Percentiles rank a stretch among this genome's conserved stretches.
Conservation (phyloP, 2,888 invertebrate species). For the Heliconius ismenius region DNA sequence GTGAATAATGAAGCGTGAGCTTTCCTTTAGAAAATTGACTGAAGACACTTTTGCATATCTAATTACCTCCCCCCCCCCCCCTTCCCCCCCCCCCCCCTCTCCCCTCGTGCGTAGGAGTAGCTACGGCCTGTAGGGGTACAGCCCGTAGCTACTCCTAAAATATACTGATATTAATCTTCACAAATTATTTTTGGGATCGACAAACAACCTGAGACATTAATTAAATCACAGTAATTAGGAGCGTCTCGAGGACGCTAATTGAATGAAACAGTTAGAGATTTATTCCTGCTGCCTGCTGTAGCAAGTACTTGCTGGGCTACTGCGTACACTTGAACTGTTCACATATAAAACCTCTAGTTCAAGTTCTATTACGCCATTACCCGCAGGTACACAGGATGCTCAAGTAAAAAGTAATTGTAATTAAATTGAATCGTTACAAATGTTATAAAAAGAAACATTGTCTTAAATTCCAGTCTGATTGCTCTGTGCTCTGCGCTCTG, state of each 20-base stretch:
- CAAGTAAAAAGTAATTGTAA: not conserved
- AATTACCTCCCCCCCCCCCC: too few relatives aligned
- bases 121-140: too few relatives aligned
- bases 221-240: slow-evolving; percentile 9
- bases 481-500: too few relatives aligned
- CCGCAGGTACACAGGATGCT: too few relatives aligned
- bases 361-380: too few relatives aligned
- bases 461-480: not conserved
- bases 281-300: not conserved
- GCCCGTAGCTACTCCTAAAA: not conserved
- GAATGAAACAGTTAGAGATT: slow-evolving; percentile 17
- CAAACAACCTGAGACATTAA: slow-evolving; percentile 18
- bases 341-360: too few relatives aligned
- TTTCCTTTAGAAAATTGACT: not conserved
- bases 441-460: not conserved
- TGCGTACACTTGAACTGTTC: too few relatives aligned
- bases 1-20: not conserved
- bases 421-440: not conserved
- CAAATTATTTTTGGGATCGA: slow-evolving; percentile 6
- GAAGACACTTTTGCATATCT: slow-evolving; percentile 9
- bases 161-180: slow-evolving; percentile 9
- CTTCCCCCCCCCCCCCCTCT: not conserved
- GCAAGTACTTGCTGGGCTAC: too few relatives aligned
- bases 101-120: not conserved
- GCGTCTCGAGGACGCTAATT: slow-evolving; percentile 13